Percentiles rank a stretch among this genome's conserved stretches.
Evolutionary conservation across 2,888 invertebrate species (phyloP).

Genomic region (Catocala nupta): DNA sequence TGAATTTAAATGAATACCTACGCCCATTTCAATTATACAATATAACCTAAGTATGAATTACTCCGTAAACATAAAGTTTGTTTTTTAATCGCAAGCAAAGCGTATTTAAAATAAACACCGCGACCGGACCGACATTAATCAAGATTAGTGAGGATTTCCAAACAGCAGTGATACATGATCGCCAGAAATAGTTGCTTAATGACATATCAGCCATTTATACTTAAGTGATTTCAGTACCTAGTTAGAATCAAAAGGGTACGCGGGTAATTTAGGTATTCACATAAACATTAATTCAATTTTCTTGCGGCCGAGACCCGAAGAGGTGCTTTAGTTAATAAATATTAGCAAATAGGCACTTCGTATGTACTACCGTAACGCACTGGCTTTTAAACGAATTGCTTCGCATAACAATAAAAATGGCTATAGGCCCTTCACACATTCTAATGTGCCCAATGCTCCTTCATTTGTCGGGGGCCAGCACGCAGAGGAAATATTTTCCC

Average conservation of each 20-base stretch:
- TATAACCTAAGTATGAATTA: constrained; percentile 48
- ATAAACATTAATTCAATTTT: constrained; percentile 68
- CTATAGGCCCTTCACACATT: constrained; percentile 85
- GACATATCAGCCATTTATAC: constrained; percentile 50
- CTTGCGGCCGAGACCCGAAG: constrained; percentile 61
- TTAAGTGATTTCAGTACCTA: constrained; percentile 37
- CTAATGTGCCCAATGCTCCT: constrained; percentile 84
- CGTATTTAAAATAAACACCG: constrained; percentile 56
- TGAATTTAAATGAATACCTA: constrained; percentile 73
- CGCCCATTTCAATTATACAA: constrained; percentile 71
- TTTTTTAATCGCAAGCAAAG: constrained; percentile 44
- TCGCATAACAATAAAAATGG: constrained; percentile 85
- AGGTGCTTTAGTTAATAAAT: constrained; percentile 77
- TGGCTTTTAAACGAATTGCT: constrained; percentile 87
- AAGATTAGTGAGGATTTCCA: constrained; percentile 66
- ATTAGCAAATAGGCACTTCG: constrained; percentile 84
- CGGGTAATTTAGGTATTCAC: constrained; percentile 53
- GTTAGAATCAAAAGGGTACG: constrained; percentile 37
- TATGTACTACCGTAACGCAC: constrained; percentile 80
- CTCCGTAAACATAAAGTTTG: constrained; percentile 26
- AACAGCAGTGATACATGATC: constrained; percentile 59
- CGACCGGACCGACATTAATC: constrained; percentile 56
- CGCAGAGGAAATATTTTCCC: constrained; percentile 87
- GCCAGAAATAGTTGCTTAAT: constrained; percentile 58
- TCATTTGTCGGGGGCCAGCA: constrained; percentile 86